Base-by-base conservation (phyloP, 2,888 invertebrate genomes). In the Endomychus coccineus region DNA sequence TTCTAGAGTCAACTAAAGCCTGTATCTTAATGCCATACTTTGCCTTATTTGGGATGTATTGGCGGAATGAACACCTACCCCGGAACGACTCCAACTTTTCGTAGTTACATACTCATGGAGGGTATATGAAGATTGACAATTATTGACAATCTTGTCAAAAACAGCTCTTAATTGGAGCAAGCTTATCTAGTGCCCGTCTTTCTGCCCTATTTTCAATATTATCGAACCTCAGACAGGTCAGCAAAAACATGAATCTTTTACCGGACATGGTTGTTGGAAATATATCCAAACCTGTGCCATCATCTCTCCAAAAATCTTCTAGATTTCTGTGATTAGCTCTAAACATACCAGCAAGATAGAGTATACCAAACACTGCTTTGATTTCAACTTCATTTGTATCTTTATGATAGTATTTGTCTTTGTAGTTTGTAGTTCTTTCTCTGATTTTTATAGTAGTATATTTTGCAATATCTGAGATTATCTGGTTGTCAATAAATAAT, bases 71-170 rank as follows among this genome's bases (percentile, higher is more conserved):
- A 23, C 23, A 25, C 12, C 25, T 25, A 14, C 25, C 12, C 13
- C 23, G 23, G 11, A 23, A 23, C n/a, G 23, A 23, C 23, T 23
- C 23, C 23, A 23, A 23, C 23, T 23, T 23, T 11, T 23, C 23
- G 7, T 23, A 13, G 25, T n/a, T n/a, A n/a, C n/a, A n/a, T n/a
- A n/a, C n/a, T n/a, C n/a, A n/a, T 14, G 25, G 14, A 11, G 25
- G 14, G 25, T 9, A n/a, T 25, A 25, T 12, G 25, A 5, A 10
- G n/a, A 12, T 12, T 23, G 10, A 23, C 24, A 23, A 10, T 5
- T 23, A 10, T 23, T 12, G n/a, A 23, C 24, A 9, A 23, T 13
- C 14, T 9, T 25, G 3, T 10, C 25, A 12, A 25, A 11, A 25
- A 25, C 6, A 13, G 5, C 25, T 10, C 25, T 12, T 4, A n/a